Base-by-base conservation (phyloP, 2,113 vertebrate species). In the Bucco capensis region DNA sequence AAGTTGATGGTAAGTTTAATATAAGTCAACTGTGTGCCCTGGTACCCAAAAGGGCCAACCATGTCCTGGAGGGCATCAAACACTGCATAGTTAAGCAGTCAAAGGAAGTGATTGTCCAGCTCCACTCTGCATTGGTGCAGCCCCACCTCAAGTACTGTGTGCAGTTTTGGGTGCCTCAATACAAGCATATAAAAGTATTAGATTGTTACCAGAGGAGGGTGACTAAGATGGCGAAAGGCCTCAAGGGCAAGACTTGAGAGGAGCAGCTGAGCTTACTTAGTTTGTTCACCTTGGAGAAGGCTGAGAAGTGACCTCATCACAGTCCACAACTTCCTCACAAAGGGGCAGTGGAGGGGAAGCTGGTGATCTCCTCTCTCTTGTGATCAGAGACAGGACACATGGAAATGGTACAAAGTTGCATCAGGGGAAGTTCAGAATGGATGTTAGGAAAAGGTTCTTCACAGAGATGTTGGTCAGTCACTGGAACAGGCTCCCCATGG, bases 31-130 rank as follows among this genome's bases (percentile, higher is more conserved):
- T 46, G 17, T 4, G 51, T 79, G 67, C 25, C 56, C 42, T 61
- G 37, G 46, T 23, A 86, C 61, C 14, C 2, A 0, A 22, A 51
- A 78, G 12, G 9, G 15, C 30, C 76, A 58, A 19, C 30, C 10
- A 2, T 10, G 21, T 12, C 66, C 46, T 38, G 67, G n/a, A 25
- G 9, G 70, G n/a, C 40, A 37, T 19, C 49, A 30, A 79, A 51
- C 37, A 86, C 42, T 57, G 72, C 1, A 28, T 0, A 40, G 27
- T 5, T 10, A 62, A 31, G 37, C 8, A 2, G 3, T 6, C 0
- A 0, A 65, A 15, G 19, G 22, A 33, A 37, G 18, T 4, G 49
- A 44, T 2, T 49, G 61, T 19, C 37, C 21, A 1, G 3, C 44
- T 30, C 38, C 85, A 27, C 46, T 38, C 18, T 69, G 57, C 33